A percentile compares a stretch with the other conserved stretches of the same genome.
Conservation (phyloP, 2,113 vertebrate species). For the Bubo scandiacus region DNA sequence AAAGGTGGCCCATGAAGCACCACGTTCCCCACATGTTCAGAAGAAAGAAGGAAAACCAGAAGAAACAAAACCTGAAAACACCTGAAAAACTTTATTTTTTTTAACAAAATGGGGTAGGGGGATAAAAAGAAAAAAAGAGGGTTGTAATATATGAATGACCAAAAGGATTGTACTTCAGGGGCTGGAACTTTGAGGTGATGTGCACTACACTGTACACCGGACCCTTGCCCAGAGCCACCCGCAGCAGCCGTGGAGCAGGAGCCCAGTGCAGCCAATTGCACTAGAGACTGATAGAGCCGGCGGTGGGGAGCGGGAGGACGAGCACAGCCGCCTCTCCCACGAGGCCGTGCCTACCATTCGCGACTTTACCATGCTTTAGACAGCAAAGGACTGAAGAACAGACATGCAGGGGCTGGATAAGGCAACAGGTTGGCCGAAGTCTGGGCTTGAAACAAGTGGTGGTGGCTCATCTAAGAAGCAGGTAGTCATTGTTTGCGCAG, state of each 20-base stretch:
- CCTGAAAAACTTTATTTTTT: constrained; percentile 65
- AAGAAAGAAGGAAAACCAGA: constrained; percentile 31
- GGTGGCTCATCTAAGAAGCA: background rate
- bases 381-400: background rate
- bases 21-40: background rate
- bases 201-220: constrained; percentile 54
- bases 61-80: constrained; percentile 24
- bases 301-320: background rate
- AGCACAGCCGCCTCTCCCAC: background rate
- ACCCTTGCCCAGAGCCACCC: constrained; percentile 15
- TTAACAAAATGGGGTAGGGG: constrained; percentile 67
- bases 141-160: constrained; percentile 76
- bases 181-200: constrained; percentile 90
- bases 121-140: background rate
- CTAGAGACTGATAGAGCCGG: background rate
- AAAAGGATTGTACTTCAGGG: constrained; percentile 85
- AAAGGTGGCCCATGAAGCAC: background rate
- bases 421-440: background rate
- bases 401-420: background rate
- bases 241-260: background rate
- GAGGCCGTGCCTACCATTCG: background rate
- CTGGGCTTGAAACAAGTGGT: background rate
- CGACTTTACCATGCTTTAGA: background rate
- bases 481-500: rapidly evolving
- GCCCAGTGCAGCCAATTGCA: background rate